Base-by-base conservation (phyloP, 2,888 invertebrate species). In the Meganola albula region DNA sequence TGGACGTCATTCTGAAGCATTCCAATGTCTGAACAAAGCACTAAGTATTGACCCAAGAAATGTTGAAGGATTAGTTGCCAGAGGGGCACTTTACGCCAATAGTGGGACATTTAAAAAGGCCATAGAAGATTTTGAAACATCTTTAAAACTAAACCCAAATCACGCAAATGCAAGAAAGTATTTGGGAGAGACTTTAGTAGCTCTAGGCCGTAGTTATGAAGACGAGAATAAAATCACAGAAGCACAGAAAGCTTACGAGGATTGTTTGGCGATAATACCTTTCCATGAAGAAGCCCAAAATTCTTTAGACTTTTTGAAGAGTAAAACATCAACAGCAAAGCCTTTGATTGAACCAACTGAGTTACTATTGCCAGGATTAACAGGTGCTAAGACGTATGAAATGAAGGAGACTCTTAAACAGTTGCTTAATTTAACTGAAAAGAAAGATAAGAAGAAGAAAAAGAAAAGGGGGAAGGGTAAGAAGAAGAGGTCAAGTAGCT, bases 161-260 rank as follows among this genome's bases (percentile, higher is more conserved):
- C 98, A 98, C 75, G 92, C 92, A 1, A 98, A 98, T 79, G 98
- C 97, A 16, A 90, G 94, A 35, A 97, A 96, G 72, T 98, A 98
- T 78, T 91, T 97, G 87, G 94, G 96, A 16, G 97, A 98, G 74
- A 98, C 97, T 0, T 78, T 97, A 24, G 93, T 97, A 1, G 97
- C 97, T 0, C 82, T 94, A 28, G 97, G 95, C 18, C 90, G 95
- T 27, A 95, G 95, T 64, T 94, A 93, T 66, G 95, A 96, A 65
- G 95, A 95, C 54, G 94, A 94, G 52, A 93, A 93, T 61, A 94
- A 95, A 55, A 89, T 93, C 31, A 92, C 94, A 2, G 95, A 95
- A 49, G 95, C 96, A 0, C 88, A 93, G 34, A 94, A 94, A 53
- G 93, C 94, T 0, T 96, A 95, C 56, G 92, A 92, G 58, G 93